These are phyloP conservation scores for Naso thynnoides DNA, from an alignment of 2,797 vertebrate species.

Conservation along the genomic window DNA sequence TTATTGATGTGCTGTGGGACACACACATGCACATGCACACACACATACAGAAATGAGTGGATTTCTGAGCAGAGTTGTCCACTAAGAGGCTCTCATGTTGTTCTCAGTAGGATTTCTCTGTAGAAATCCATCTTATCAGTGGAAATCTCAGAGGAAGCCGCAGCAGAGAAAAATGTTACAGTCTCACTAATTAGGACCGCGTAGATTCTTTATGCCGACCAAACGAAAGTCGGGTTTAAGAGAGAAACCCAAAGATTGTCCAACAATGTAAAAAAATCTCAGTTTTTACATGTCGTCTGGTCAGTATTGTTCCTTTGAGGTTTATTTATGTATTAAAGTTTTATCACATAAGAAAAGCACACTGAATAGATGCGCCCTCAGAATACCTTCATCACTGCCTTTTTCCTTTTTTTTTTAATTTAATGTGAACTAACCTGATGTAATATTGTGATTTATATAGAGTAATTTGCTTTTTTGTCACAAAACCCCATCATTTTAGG, in stretches of 20 bases:
- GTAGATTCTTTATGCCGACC: background rate
- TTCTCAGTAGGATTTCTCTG: conserved; percentile 20
- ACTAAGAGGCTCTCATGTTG: conserved; percentile 58
- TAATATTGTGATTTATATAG: background rate
- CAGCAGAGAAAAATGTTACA: conserved; percentile 4
- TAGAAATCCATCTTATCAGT: conserved; percentile 45
- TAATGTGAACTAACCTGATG: background rate
- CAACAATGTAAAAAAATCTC: background rate
- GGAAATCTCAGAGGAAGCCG: conserved; percentile 27
- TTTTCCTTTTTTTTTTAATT: background rate
- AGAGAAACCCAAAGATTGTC: background rate
- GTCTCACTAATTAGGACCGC: conserved; percentile 33
- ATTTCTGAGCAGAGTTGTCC: conserved; percentile 42
- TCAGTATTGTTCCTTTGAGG: too few species aligned
- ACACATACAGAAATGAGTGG: conserved; percentile 29
- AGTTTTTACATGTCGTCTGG: too few species aligned
- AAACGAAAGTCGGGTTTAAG: background rate
- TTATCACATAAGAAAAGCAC: background rate
- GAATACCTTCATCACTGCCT: background rate
- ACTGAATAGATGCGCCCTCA: background rate
- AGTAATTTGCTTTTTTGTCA: too few species aligned
- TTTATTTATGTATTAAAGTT: too few species aligned
- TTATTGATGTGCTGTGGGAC: conserved; percentile 94
- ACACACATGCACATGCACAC: conserved; percentile 48
- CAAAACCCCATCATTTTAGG: too few species aligned